Evolutionary conservation across 2,888 invertebrate species (phyloP).

Genomic region (Ichneumoninae sp.): DNA sequence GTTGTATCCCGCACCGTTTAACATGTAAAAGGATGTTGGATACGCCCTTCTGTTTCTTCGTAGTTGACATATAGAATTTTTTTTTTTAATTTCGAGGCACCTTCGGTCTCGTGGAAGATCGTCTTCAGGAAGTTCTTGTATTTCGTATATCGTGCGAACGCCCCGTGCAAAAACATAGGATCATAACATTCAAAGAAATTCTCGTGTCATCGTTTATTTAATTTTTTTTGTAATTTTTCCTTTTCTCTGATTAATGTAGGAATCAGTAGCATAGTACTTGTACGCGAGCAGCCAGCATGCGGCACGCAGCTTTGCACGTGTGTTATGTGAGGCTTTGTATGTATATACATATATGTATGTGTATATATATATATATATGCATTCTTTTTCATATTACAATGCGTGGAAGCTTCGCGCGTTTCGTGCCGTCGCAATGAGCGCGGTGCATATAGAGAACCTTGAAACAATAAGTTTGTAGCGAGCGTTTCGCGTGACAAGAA

Average conservation of each 20-base stretch:
- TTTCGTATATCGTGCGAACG: slow-evolving; percentile 78
- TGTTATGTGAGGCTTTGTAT: slow-evolving; percentile 47
- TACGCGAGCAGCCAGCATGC: slow-evolving; percentile 81
- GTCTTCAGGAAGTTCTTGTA: slow-evolving; percentile 67
- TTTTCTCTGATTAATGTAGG: neutral
- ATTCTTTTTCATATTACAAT: slow-evolving; percentile 2
- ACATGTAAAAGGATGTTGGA: neutral
- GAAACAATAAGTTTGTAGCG: slow-evolving; percentile 6
- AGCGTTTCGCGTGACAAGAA: slow-evolving; percentile 16
- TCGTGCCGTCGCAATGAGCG: slow-evolving; percentile 36
- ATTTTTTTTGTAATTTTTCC: neutral
- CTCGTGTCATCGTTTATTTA: slow-evolving; percentile 61
- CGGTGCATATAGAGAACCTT: slow-evolving; percentile 28
- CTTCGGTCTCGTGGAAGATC: slow-evolving; percentile 60
- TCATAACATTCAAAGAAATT: slow-evolving; percentile 74
- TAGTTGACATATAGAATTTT: neutral
- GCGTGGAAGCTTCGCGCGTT: slow-evolving; percentile 18
- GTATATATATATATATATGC: neutral
- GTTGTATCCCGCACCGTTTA: neutral
- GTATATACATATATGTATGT: slow-evolving; percentile 25
- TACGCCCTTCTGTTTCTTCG: neutral
- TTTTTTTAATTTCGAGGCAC: slow-evolving; percentile 42
- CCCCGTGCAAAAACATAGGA: slow-evolving; percentile 78
- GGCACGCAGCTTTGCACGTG: slow-evolving; percentile 74
- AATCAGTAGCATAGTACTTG: slow-evolving; percentile 27